phyloP scores from a whole-genome alignment of 2,888 invertebrate genomes.

The Dysmachus trigonus region DNA sequence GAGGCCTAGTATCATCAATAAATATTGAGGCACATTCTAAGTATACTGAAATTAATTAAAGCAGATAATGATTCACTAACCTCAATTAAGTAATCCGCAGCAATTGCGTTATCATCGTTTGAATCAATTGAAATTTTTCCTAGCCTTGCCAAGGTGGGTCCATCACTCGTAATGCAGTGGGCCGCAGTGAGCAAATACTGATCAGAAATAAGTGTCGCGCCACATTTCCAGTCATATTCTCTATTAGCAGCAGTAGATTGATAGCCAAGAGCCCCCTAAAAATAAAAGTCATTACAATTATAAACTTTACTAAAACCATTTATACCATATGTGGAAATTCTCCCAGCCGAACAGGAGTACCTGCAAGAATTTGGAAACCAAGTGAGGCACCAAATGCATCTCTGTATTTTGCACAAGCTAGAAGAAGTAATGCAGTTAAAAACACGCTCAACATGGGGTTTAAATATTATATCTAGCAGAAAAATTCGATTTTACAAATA shows the following conservation, averaged over 20 bases:
- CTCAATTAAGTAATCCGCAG: slow-evolving; percentile 39
- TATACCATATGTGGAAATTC: too few species aligned
- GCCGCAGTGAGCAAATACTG: slow-evolving; percentile 47
- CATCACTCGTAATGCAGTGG: slow-evolving; percentile 46
- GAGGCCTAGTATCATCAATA: too few species aligned
- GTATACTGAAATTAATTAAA: background rate
- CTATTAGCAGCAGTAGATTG: background rate
- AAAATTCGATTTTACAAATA: too few species aligned
- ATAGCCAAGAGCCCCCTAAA: slow-evolving; percentile 46
- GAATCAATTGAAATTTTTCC: slow-evolving; percentile 44
- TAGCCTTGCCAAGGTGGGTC: slow-evolving; percentile 42
- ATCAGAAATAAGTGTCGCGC: slow-evolving; percentile 49
- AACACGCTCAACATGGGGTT: background rate
- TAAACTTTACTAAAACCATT: too few species aligned
- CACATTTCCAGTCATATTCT: slow-evolving; percentile 41
- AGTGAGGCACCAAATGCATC: slow-evolving; percentile 20
- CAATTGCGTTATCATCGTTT: background rate
- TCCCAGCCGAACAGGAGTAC: slow-evolving; percentile 54
- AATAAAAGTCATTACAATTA: background rate
- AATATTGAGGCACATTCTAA: too few species aligned
- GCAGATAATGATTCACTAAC: background rate
- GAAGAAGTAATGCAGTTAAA: background rate
- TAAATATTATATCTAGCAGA: background rate
- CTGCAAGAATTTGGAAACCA: slow-evolving; percentile 58
- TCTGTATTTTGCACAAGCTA: slow-evolving; percentile 33